Conservation (phyloP, 2,113 vertebrate genomes). For the Tupaia chinensis region DNA sequence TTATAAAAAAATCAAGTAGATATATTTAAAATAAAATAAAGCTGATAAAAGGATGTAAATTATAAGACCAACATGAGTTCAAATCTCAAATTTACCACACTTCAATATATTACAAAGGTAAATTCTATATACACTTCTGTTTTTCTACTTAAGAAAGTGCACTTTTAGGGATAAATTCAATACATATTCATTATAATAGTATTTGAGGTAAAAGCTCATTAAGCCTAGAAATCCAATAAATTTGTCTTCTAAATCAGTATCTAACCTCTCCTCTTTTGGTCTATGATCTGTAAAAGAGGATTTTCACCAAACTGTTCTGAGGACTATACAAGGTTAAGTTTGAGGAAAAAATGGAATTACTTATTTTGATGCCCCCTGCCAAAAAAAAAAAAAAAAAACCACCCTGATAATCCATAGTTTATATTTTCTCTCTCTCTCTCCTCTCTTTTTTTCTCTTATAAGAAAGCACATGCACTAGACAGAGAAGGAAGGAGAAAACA, state of each 20-base stretch:
- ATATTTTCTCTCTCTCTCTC: too few species aligned
- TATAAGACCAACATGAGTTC: background rate
- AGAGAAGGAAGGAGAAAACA: too few species aligned
- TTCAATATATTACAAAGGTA: background rate
- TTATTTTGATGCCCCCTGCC: too few species aligned
- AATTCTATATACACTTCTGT: background rate
- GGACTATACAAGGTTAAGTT: background rate
- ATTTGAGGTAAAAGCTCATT: background rate
- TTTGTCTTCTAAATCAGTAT: background rate
- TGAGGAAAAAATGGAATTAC: too few species aligned
- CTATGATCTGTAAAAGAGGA: background rate
- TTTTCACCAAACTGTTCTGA: accelerated
- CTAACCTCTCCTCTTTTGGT: background rate
- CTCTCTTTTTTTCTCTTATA: too few species aligned
- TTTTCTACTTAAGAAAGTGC: background rate
- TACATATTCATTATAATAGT: background rate
- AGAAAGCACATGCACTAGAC: too few species aligned
- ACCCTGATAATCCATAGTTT: too few species aligned
- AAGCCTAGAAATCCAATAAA: background rate
- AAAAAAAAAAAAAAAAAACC: too few species aligned
- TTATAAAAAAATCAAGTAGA: background rate
- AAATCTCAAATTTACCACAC: background rate
- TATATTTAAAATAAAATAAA: background rate
- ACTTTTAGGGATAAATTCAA: background rate
- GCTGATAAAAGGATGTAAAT: background rate